Conservation (phyloP, 2,888 invertebrate species). For the Drosophila vallismaia region DNA sequence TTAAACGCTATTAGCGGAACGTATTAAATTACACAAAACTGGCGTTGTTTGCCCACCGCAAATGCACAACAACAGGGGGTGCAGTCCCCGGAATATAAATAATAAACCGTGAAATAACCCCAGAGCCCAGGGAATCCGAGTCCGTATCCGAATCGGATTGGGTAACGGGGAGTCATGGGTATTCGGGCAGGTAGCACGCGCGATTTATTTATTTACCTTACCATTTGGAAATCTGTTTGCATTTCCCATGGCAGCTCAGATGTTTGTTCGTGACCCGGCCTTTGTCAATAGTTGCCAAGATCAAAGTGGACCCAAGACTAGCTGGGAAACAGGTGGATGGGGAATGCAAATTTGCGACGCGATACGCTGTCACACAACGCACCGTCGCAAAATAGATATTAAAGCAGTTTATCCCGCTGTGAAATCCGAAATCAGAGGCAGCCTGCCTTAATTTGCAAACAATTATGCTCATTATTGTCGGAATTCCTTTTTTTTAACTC, state of each 20-base stretch:
- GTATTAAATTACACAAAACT: constrained; percentile 65
- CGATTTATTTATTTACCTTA: constrained; percentile 54
- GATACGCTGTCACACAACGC: constrained; percentile 28
- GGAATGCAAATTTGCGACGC: constrained; percentile 41
- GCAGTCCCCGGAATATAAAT: constrained; percentile 58
- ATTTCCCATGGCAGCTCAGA: constrained; percentile 58
- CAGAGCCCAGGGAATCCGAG: constrained; percentile 5
- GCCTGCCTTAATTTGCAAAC: constrained; percentile 6
- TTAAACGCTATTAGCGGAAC: constrained; percentile 62
- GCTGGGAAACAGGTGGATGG: constrained; percentile 43
- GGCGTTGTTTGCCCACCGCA: constrained; percentile 50
- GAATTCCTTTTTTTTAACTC: constrained; percentile 13
- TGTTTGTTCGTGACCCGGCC: constrained; percentile 60
- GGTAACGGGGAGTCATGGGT: constrained; percentile 6
- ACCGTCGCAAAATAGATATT: constrained; percentile 5
- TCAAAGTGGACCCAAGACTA: constrained; percentile 62
- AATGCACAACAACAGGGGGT: constrained; percentile 38
- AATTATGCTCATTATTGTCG: constrained; percentile 34
- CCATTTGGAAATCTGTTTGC: constrained; percentile 59
- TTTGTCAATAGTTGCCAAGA: constrained; percentile 70
- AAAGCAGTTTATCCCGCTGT: constrained; percentile 10
- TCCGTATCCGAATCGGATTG: constrained; percentile 10
- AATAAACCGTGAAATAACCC: constrained; percentile 48
- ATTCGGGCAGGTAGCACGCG: constrained; percentile 43
- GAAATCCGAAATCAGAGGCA: not conserved